Evolutionary conservation across 1,140 invertebrate genomes (phyloP).

Genomic region (Asobara japonica): DNA sequence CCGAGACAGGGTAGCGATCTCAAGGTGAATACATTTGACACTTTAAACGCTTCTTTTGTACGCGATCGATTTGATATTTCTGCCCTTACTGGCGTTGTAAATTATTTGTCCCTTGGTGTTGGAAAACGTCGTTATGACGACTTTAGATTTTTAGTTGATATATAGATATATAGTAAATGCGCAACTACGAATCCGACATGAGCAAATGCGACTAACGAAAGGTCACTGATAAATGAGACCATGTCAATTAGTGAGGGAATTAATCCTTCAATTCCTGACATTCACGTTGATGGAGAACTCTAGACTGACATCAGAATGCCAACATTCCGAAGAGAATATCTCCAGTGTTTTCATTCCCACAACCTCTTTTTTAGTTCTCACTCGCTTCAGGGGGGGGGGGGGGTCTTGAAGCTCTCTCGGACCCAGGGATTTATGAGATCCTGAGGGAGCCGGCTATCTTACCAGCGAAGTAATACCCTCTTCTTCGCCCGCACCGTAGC

Average conservation of each 20-base stretch:
- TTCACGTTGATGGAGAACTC: not conserved
- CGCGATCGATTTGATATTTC: constrained; percentile 7
- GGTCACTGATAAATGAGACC: not conserved
- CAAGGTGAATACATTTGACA: constrained; percentile 44
- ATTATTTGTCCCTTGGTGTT: not conserved
- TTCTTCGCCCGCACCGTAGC: constrained; percentile 33
- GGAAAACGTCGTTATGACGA: not conserved
- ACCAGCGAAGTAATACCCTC: constrained; percentile 43
- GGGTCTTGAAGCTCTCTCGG: constrained; percentile 36
- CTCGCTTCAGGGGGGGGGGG: constrained; percentile 22
- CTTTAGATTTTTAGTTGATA: too few species aligned
- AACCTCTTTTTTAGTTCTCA: constrained; percentile 26
- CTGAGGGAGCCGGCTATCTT: constrained; percentile 40
- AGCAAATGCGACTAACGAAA: too few species aligned
- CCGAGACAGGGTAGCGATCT: not conserved
- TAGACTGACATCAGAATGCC: not conserved
- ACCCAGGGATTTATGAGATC: constrained; percentile 43
- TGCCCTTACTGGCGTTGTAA: not conserved
- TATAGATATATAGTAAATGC: too few species aligned
- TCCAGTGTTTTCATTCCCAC: constrained; percentile 10
- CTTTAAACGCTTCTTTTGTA: constrained; percentile 33
- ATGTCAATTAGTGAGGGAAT: not conserved
- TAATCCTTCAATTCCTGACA: not conserved
- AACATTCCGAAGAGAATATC: constrained; percentile 6
- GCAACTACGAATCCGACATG: too few species aligned